phyloP scores from a whole-genome alignment of 2,113 vertebrate genomes.

The Callocephalon fimbriatum region DNA sequence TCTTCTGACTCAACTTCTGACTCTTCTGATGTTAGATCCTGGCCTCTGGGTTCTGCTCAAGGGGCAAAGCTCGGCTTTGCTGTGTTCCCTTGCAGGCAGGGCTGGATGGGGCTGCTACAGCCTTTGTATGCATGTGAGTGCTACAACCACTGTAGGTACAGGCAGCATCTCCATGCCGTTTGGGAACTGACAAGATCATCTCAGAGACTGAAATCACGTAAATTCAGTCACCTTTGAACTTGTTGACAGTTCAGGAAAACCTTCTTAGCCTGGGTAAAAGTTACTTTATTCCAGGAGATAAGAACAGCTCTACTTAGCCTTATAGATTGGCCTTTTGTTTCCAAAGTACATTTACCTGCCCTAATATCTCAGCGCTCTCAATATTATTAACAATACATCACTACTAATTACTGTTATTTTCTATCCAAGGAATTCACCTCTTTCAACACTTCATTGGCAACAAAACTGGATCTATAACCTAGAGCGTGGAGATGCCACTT shows the following conservation, averaged over 20 bases:
- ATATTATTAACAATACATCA: neutral
- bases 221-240: neutral
- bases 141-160: neutral
- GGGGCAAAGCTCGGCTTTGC: neutral
- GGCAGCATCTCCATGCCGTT: fast-evolving
- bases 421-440: neutral
- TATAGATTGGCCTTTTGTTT: fast-evolving
- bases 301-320: neutral
- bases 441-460: neutral
- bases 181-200: neutral
- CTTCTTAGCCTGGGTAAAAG: neutral
- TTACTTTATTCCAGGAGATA: neutral
- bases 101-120: neutral
- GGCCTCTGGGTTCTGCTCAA: fast-evolving
- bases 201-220: neutral
- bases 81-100: neutral
- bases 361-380: neutral
- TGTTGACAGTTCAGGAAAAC: neutral
- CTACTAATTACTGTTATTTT: neutral
- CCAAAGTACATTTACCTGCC: neutral
- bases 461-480: neutral
- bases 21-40: fast-evolving
- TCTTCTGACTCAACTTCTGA: neutral
- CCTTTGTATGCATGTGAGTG: fast-evolving
- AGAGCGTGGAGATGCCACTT: neutral